These are phyloP conservation scores for Cataglyphis cursor DNA, from an alignment of 2,888 invertebrate genomes.

Conservation along the genomic window DNA sequence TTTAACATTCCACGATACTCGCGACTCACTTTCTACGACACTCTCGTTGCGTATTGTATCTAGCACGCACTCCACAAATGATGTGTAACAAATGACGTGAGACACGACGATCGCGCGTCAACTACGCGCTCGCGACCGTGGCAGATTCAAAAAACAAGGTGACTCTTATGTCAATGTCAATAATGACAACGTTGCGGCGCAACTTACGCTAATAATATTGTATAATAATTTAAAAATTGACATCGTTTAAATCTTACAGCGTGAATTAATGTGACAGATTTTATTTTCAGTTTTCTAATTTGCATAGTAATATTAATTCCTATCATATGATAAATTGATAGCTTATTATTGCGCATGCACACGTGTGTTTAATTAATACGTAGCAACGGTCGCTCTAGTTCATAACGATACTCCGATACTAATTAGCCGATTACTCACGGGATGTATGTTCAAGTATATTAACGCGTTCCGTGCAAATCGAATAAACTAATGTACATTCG, in stretches of 20 bases:
- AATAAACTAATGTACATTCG: background rate
- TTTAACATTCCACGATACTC: too few relatives aligned
- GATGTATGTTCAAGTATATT: background rate
- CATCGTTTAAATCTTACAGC: background rate
- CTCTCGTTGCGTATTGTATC: too few relatives aligned
- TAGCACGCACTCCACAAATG: too few relatives aligned
- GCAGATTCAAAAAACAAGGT: background rate
- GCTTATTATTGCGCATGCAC: slow-evolving; percentile 1
- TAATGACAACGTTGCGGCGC: background rate
- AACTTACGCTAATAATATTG: background rate
- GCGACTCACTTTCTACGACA: too few relatives aligned
- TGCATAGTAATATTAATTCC: background rate
- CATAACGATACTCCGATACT: background rate
- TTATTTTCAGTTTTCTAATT: background rate
- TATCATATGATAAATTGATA: background rate
- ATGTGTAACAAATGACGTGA: too few relatives aligned
- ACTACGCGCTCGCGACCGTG: too few relatives aligned
- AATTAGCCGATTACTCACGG: slow-evolving; percentile 5
- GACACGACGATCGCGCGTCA: too few relatives aligned
- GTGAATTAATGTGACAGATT: background rate
- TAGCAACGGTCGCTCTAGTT: background rate
- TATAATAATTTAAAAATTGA: background rate
- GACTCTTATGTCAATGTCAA: background rate
- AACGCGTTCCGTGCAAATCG: background rate
- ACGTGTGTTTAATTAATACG: background rate